Evolutionary conservation across 2,888 invertebrate genomes (phyloP).

Genomic region (Parapristionchus giblindavisi): DNA sequence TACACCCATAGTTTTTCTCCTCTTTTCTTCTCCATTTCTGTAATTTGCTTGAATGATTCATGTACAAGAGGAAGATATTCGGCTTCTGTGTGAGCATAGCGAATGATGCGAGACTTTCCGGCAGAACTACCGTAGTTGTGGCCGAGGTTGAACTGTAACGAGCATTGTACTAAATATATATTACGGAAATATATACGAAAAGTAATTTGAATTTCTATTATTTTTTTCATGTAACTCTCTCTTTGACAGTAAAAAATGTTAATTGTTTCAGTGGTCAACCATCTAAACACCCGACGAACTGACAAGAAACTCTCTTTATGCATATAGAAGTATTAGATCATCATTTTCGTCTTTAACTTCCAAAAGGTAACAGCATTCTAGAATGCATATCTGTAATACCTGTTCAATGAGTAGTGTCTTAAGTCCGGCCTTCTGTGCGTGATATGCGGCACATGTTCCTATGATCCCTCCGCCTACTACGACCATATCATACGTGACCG

Average conservation of each 20-base stretch:
- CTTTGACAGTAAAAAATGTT: neutral
- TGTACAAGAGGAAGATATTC: constrained; percentile 29
- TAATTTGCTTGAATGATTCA: constrained; percentile 35
- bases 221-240: neutral
- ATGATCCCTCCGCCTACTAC: constrained; percentile 34
- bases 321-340: too few species aligned
- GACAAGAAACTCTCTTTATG: too few species aligned
- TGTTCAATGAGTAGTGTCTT: constrained; percentile 65
- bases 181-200: neutral
- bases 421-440: constrained; percentile 60
- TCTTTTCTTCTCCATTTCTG: constrained; percentile 32
- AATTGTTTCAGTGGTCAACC: too few species aligned
- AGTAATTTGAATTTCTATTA: neutral
- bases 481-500: constrained; percentile 7
- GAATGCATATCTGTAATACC: too few species aligned
- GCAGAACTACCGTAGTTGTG: constrained; percentile 31
- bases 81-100: constrained; percentile 29
- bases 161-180: neutral
- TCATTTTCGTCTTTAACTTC: too few species aligned
- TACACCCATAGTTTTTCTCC: constrained; percentile 36
- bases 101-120: constrained; percentile 36
- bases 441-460: constrained; percentile 63
- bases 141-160: constrained; percentile 16
- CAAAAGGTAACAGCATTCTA: too few species aligned
- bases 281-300: too few species aligned